Base-by-base conservation (phyloP, 1,140 invertebrate species). In the Hermetia illucens region DNA sequence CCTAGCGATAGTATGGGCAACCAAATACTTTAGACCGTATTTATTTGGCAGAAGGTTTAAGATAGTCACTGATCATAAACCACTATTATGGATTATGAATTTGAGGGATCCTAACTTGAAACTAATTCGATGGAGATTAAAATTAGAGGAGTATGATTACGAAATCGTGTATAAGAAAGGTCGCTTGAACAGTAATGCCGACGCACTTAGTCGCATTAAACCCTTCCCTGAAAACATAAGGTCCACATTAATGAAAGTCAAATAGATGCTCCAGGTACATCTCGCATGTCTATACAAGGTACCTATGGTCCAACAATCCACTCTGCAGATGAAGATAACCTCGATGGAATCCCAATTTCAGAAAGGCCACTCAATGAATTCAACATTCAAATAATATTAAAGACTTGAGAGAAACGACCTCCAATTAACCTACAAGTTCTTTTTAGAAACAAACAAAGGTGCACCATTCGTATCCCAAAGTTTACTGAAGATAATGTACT, bases 11-110 rank as follows among this genome's bases (percentile, higher is more conserved):
- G 42, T 71, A 16, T 52, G 49, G 40, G 56, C 55, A 2, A 48
- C 63, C 3, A 51, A 63, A 44, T 45, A 64, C 33, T 68, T 66
- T 40, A 22, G 55, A 40, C 50, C 51, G 15, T 62, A 60, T 43
- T 10, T 62, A 2, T 56, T 44, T 21, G 55, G 57, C 5, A 36
- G 34, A 32, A 42, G 42, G 42, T 61, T 61, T 29, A 47, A 8
- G n/a, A n/a, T 41, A 13, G n/a, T 13, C 2, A 41, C 40, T 2
- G 37, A 40, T 24, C 30, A 38, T 21, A 16, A 22, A 18, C 37
- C n/a, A 20, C 13, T 44, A 8, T 33, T 39, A 42, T 64, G 55
- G 52, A 41, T 72, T 32, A 49, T 50, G 37, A 41, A 42, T 21
- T 42, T 62, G 1, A 66, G 63, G 41, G 48, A 56, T 24, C 39